These are phyloP conservation scores for Tromatobia lineatoria DNA, from an alignment of 2,888 invertebrate species.

Conservation along the genomic window DNA sequence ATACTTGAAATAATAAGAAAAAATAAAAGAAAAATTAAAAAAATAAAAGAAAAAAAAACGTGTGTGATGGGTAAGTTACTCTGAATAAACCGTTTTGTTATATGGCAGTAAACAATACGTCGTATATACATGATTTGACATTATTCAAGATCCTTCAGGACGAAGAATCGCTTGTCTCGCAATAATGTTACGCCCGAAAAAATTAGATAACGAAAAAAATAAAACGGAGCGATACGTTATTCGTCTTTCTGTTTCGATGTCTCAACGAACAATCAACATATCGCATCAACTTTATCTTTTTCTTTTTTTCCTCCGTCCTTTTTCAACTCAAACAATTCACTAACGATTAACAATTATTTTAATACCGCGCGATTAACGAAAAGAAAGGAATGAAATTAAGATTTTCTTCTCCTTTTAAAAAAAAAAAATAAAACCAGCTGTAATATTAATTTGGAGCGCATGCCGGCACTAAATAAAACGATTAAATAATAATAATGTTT, in stretches of 20 bases:
- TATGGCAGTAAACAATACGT: conserved; percentile 80
- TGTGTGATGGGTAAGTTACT: conserved; percentile 49
- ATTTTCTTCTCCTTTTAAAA: too few relatives aligned
- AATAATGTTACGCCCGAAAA: conserved; percentile 54
- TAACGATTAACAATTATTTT: conserved; percentile 58
- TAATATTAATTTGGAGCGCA: conserved; percentile 21
- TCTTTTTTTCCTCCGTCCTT: conserved; percentile 6
- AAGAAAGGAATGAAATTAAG: conserved; percentile 36
- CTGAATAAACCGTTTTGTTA: conserved; percentile 70
- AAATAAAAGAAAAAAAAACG: neutral
- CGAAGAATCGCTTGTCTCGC: conserved; percentile 56
- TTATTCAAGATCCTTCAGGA: conserved; percentile 67
- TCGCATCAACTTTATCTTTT: neutral
- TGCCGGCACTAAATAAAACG: conserved; percentile 36
- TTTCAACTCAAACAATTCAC: conserved; percentile 32
- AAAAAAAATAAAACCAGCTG: too few relatives aligned
- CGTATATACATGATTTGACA: conserved; percentile 76
- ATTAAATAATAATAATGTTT: conserved; percentile 23
- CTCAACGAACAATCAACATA: conserved; percentile 20
- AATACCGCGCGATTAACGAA: conserved; percentile 38
- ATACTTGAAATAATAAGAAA: conserved; percentile 73
- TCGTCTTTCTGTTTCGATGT: conserved; percentile 6
- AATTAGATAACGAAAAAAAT: neutral
- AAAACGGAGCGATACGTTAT: too few relatives aligned
- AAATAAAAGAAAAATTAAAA: conserved; percentile 12